These are phyloP conservation scores for Psephotus haematonotus DNA, from an alignment of 2,113 vertebrate genomes.

Conservation along the genomic window DNA sequence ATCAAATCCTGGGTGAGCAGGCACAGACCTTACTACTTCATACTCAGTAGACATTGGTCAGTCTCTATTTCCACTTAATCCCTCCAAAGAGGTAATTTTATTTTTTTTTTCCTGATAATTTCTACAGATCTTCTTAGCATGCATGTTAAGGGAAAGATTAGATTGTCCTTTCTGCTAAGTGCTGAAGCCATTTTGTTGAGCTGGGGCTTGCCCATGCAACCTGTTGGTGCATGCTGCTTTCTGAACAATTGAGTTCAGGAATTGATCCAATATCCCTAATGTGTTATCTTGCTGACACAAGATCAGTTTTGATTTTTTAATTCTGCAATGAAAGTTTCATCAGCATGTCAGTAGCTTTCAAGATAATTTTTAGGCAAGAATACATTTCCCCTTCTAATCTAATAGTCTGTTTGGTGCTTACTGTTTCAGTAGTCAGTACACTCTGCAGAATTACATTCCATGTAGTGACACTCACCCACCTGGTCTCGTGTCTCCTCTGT, in stretches of 20 bases:
- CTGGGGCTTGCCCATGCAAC: neutral
- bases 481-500: neutral
- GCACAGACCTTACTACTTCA: neutral
- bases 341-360: neutral
- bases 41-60: neutral
- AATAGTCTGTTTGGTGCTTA: neutral
- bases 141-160: accelerated
- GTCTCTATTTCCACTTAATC: neutral
- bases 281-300: neutral
- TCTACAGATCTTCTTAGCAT: neutral
- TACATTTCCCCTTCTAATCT: neutral
- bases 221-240: neutral
- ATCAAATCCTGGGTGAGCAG: neutral
- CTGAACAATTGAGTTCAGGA: neutral
- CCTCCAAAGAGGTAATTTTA: neutral
- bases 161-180: neutral
- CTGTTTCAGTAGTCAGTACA: neutral
- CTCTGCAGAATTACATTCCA: neutral
- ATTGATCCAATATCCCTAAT: neutral
- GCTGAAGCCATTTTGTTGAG: neutral
- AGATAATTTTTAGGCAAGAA: neutral
- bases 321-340: neutral
- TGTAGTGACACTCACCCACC: neutral
- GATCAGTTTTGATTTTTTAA: neutral
- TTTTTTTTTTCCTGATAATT: neutral